Percentiles rank a stretch among this genome's conserved stretches.
These are phyloP conservation scores for Meteorus colon DNA, from an alignment of 2,888 invertebrate species.

Conservation along the genomic window DNA sequence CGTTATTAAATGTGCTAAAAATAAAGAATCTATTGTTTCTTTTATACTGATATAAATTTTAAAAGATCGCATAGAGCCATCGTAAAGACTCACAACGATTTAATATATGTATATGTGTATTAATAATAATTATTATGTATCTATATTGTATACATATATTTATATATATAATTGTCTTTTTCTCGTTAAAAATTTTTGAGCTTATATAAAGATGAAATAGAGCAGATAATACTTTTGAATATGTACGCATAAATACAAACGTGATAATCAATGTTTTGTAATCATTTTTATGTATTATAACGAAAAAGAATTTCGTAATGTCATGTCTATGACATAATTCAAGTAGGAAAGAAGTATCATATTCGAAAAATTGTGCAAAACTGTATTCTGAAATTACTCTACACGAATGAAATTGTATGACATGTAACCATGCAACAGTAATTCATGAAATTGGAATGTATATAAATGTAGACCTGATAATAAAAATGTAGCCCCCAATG, in stretches of 20 bases:
- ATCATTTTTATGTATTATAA: not conserved
- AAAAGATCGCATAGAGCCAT: not conserved
- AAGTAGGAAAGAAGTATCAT: not conserved
- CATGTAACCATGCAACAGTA: not conserved
- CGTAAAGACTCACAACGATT: conserved; percentile 14
- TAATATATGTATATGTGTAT: conserved; percentile 27
- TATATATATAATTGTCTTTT: conserved; percentile 9
- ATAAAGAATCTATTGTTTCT: not conserved
- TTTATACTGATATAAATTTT: conserved; percentile 5
- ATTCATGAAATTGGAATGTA: not conserved
- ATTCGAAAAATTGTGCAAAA: not conserved
- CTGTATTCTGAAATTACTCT: not conserved
- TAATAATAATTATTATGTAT: conserved; percentile 31
- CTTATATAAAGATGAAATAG: not conserved
- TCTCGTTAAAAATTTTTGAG: conserved; percentile 2
- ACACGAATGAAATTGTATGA: not conserved
- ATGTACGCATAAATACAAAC: not conserved
- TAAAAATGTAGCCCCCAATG: not conserved
- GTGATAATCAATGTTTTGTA: not conserved
- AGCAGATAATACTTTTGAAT: not conserved
- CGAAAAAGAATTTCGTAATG: not conserved
- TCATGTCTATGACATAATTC: not conserved
- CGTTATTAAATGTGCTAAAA: not conserved
- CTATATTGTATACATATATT: conserved; percentile 30
- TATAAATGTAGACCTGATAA: not conserved